These are phyloP conservation scores for Drosophila eugracilis DNA, from an alignment of 1,140 invertebrate species.

Conservation along the genomic window DNA sequence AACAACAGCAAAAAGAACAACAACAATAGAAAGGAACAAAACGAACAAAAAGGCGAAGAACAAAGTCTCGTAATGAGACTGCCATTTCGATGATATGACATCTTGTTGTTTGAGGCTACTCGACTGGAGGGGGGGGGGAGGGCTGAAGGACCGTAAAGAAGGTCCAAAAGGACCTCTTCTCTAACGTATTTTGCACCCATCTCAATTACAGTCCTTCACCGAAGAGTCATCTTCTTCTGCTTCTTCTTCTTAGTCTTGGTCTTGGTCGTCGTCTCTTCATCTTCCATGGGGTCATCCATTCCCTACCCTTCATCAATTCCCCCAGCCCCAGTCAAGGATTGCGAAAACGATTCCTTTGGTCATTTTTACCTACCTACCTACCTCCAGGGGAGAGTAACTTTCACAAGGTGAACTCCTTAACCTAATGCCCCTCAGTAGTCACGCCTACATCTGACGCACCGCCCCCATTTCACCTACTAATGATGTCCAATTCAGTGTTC, in stretches of 20 bases:
- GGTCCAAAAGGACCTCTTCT: conserved; percentile 25
- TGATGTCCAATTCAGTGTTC: conserved; percentile 48
- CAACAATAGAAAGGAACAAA: conserved; percentile 20
- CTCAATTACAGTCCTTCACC: conserved; percentile 32
- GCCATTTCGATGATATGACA: conserved; percentile 50
- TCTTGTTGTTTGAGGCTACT: conserved; percentile 27
- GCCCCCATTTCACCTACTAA: conserved; percentile 13
- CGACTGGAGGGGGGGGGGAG: conserved; percentile 1
- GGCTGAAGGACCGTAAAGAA: conserved; percentile 1
- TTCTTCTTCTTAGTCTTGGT: no score
- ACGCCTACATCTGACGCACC: not conserved
- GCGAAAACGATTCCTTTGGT: conserved; percentile 29
- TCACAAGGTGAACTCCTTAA: conserved; percentile 20
- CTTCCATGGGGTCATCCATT: no score
- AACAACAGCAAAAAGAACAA: conserved; percentile 17
- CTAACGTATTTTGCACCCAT: conserved; percentile 21
- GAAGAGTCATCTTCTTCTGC: conserved; percentile 12
- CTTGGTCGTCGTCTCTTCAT: no score
- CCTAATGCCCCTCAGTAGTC: conserved; percentile 8
- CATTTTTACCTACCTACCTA: conserved; percentile 46
- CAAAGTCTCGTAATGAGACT: conserved; percentile 35
- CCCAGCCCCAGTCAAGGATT: not conserved
- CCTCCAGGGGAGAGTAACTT: conserved; percentile 20
- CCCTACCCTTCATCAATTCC: no score
- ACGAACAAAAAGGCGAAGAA: conserved; percentile 23